phyloP scores from a whole-genome alignment of 2,888 invertebrate species.

The Pherbina coryleti region DNA sequence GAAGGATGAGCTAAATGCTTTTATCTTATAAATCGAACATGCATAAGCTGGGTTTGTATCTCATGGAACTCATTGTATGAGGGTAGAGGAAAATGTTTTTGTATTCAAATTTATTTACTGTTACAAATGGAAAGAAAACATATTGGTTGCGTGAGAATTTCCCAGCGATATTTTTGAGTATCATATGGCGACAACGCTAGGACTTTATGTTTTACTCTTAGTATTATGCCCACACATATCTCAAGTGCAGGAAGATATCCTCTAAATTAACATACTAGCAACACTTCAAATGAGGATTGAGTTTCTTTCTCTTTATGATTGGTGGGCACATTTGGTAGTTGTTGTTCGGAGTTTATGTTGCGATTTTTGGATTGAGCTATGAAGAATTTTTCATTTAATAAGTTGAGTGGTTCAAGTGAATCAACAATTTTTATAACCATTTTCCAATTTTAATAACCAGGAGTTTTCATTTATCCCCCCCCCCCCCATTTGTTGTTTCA shows the following conservation, averaged over 20 bases:
- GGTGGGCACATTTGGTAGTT: background rate
- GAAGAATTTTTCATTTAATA: too few species aligned
- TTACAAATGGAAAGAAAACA: background rate
- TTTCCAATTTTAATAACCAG: background rate
- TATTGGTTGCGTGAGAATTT: constrained; percentile 29
- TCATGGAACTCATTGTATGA: too few species aligned
- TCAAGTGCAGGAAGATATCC: constrained; percentile 25
- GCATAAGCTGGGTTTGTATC: too few species aligned
- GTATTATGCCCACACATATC: background rate
- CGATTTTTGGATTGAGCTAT: background rate
- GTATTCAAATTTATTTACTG: background rate
- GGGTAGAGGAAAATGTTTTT: background rate
- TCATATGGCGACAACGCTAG: background rate
- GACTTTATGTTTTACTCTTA: too few species aligned
- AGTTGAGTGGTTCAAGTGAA: background rate
- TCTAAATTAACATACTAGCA: background rate
- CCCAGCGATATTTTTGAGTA: constrained; percentile 10
- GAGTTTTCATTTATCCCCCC: background rate
- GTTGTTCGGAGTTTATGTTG: background rate
- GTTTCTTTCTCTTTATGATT: background rate
- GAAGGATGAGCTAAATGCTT: background rate
- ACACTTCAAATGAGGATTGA: background rate
- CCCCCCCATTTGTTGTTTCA: background rate
- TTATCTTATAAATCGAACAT: too few species aligned
- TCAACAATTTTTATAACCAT: background rate